Base-by-base conservation (phyloP, 2,797 vertebrate genomes). In the Sarcoramphus papa region DNA sequence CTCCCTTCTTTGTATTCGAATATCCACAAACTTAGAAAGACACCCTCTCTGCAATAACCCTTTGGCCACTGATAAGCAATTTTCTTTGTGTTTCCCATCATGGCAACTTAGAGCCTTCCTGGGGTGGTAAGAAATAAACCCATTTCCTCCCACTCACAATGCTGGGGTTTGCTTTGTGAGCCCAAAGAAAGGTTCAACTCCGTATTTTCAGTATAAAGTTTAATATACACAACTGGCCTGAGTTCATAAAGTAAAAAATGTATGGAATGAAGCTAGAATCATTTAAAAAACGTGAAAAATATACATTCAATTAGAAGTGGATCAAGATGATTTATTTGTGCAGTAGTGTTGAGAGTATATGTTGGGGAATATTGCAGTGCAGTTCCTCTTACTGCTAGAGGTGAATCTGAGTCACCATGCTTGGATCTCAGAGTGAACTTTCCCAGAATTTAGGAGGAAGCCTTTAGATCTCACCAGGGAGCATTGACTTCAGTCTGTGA, bases 251-350 rank as follows among this genome's bases (percentile, higher is more conserved):
- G 73, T 45, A 63, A 93, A 92, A 92, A 84, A 94, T 90, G 33
- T 53, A 35, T 79, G 85, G 91, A 91, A 95, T 95, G 95, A 90
- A 95, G 91, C 54, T 35, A 90, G 76, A 85, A 90, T 56, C 47
- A 65, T 92, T 90, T 92, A 3, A 65, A 93, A 95, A 96, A 56
- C 0, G 0, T 91, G 82, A 86, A 90, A 96, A 95, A 86, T 60
- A 96, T 53, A 94, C 85, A 91, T 85, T 86, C 51, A 95, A 85
- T 94, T 96, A 95, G 70, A 91, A 59, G 50, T 76, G 87, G 92
- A 91, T 97, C 69, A 91, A 56, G 59, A 78, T 82, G 43, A 91
- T 97, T 97, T 97, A 91, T 97, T 97, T 97, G 54, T 93, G 67
- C 69, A 94, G 76, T 56, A 59, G 43, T 45, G 25, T n/a, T 84